phyloP scores from a whole-genome alignment of 1,140 invertebrate genomes.

The Neotoxoptera formosana region DNA sequence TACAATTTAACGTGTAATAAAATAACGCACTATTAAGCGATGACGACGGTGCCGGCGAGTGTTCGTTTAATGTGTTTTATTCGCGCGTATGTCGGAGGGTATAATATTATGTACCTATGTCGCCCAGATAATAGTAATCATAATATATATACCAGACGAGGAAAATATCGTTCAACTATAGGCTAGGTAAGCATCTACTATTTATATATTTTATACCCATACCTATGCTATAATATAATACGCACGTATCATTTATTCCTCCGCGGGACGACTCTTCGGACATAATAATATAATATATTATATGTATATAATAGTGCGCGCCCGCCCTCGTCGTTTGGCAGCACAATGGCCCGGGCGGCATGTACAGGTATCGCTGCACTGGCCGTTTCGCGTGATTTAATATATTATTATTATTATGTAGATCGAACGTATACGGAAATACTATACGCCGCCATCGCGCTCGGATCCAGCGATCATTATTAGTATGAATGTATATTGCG shows the following conservation, averaged over 20 bases:
- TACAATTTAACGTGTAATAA: neutral
- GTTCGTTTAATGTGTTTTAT: neutral
- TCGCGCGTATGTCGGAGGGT: neutral
- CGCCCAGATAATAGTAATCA: neutral
- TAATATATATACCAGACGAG: neutral
- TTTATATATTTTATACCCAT: neutral
- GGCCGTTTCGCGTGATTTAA: neutral
- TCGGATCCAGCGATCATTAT: neutral
- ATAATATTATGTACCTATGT: neutral
- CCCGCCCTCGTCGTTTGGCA: slow-evolving; percentile 7
- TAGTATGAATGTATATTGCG: neutral
- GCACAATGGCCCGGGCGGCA: neutral
- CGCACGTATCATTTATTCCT: neutral
- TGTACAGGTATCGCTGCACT: neutral
- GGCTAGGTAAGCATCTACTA: neutral
- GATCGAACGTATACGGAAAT: neutral
- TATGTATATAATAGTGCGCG: neutral
- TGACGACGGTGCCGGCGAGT: neutral
- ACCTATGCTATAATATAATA: neutral
- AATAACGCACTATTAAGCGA: neutral
- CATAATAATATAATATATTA: slow-evolving; percentile 13
- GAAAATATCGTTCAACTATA: neutral
- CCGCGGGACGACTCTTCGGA: neutral
- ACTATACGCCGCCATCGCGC: neutral
- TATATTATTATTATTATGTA: slow-evolving; percentile 16